These are phyloP conservation scores for Zaprionus obscuricornis DNA, from an alignment of 2,888 invertebrate genomes.

Conservation along the genomic window DNA sequence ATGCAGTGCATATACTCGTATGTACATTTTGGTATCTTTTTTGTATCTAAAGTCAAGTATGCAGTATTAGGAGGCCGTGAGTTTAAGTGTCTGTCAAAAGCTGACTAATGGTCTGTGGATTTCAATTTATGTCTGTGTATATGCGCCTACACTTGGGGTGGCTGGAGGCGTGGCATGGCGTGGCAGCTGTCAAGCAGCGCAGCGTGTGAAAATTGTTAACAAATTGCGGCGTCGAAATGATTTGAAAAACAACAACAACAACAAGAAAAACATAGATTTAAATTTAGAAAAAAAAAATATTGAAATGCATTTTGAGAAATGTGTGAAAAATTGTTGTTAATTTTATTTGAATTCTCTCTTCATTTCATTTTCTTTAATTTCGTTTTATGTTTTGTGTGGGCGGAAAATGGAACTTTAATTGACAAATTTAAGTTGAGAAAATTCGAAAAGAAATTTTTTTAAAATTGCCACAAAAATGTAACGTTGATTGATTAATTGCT, in stretches of 20 bases:
- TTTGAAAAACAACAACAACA: slow-evolving; percentile 56
- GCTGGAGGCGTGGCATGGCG: slow-evolving; percentile 4
- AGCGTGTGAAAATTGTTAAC: slow-evolving; percentile 75
- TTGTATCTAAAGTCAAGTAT: background rate
- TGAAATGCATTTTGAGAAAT: slow-evolving; percentile 54
- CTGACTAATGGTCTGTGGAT: slow-evolving; percentile 67
- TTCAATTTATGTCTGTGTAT: slow-evolving; percentile 71
- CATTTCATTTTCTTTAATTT: background rate
- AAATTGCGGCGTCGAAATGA: slow-evolving; percentile 73
- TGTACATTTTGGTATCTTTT: background rate
- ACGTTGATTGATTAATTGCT: no score
- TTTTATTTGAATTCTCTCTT: slow-evolving; percentile 26
- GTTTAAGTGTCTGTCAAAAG: slow-evolving; percentile 63
- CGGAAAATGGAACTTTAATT: slow-evolving; percentile 61
- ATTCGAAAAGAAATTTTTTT: slow-evolving; percentile 32
- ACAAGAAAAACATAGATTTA: slow-evolving; percentile 56
- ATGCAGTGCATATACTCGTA: no score
- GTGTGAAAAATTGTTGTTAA: slow-evolving; percentile 65
- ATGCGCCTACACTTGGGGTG: slow-evolving; percentile 25
- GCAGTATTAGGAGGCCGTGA: slow-evolving; percentile 9
- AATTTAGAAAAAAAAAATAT: slow-evolving; percentile 56
- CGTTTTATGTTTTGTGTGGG: slow-evolving; percentile 40
- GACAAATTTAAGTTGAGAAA: slow-evolving; percentile 57
- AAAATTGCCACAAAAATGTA: no score
- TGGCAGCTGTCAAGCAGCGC: slow-evolving; percentile 61